Base-by-base conservation (phyloP, 2,113 vertebrate genomes). In the Catharus bicknelli region DNA sequence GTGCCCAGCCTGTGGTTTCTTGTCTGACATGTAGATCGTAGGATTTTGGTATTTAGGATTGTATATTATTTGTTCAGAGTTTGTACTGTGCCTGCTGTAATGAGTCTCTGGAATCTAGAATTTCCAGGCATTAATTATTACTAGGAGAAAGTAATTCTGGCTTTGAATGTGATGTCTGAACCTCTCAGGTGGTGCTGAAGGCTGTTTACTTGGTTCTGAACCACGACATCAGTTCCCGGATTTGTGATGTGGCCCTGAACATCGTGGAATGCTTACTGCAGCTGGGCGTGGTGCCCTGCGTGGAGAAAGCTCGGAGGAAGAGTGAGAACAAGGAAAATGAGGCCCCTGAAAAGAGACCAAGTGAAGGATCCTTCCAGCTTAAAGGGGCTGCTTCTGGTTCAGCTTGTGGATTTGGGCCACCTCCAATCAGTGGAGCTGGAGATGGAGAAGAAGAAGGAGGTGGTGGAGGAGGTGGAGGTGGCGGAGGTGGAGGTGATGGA, bases 261-360 rank as follows among this genome's bases (percentile, higher is more conserved):
- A 99, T 99, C 77, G 99, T 99, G 34, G 99, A 99, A 72, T 99
- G 98, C 83, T 97, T 99, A 84, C 98, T 99, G 93, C 99, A 99
- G 86, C 98, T 99, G 79, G 98, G 99, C 1, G 98, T 99, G 63
- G 99, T 99, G 51, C 99, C 99, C 15, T 98, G 97, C 47, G 97
- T 99, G 69, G 98, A 98, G 73, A 99, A 99, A 90, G 98, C 97
- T 43, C 96, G 97, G 61, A 98, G 98, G 94, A 99, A 99, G 96
- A 97, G 98, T 10, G 98, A 99, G 62, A 99, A 99, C 96, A 99
- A 99, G 94, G 98, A 99, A 96, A 99, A 99, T 34, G 98, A 98
- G 66, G 80, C 92, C 23, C 54, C 91, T 58, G 98, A 99, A 90
- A 97, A 98, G n/a, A 98, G 98, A 36, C 94, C 97, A 88, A 99